Conservation (phyloP, 2,113 vertebrate species). For the Pluvialis apricaria region DNA sequence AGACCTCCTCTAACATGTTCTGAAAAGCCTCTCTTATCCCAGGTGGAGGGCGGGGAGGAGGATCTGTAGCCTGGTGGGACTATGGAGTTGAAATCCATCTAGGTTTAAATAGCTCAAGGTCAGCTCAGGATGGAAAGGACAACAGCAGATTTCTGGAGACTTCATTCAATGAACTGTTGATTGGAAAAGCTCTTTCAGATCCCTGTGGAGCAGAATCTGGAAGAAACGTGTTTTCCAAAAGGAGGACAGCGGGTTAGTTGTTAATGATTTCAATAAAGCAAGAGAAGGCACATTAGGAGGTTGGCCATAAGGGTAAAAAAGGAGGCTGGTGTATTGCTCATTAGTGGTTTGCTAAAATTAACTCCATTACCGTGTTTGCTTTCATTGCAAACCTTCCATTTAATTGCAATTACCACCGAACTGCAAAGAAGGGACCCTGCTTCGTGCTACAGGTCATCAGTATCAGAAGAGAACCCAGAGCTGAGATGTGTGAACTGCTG, state of each 20-base stretch:
- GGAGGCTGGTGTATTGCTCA: conserved; percentile 36
- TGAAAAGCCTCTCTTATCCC: conserved; percentile 48
- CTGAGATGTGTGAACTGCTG: not conserved
- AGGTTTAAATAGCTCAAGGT: conserved; percentile 60
- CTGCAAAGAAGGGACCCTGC: not conserved
- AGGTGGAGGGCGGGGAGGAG: not conserved
- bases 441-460: not conserved
- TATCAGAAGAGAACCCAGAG: not conserved
- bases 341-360: conserved; percentile 67
- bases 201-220: conserved; percentile 19
- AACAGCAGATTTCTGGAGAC: conserved; percentile 46
- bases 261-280: conserved; percentile 61
- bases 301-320: conserved; percentile 43
- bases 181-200: conserved; percentile 57
- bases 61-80: not conserved
- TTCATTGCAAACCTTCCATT: conserved; percentile 27
- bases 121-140: conserved; percentile 20
- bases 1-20: conserved; percentile 41
- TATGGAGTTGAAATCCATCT: conserved; percentile 24
- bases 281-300: conserved; percentile 46
- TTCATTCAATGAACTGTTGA: conserved; percentile 45
- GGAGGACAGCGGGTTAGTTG: conserved; percentile 50
- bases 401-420: not conserved
- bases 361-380: conserved; percentile 57
- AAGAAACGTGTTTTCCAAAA: conserved; percentile 53